These are phyloP conservation scores for Metellina segmentata DNA, from an alignment of 2,888 invertebrate species.

Conservation along the genomic window DNA sequence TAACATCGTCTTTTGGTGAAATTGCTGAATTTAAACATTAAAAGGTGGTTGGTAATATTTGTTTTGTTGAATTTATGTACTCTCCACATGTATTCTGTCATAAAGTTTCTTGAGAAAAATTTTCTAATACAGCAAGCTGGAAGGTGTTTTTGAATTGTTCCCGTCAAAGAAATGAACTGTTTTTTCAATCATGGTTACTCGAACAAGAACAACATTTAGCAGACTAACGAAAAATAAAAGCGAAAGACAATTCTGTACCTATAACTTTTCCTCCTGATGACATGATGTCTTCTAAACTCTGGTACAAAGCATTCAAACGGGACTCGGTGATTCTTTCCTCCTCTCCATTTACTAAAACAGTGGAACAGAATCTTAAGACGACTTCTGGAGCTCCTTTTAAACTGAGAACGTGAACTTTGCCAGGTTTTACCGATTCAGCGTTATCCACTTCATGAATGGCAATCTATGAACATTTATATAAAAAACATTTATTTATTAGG, in stretches of 20 bases:
- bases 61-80: no score
- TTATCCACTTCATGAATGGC: not conserved
- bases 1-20: no score
- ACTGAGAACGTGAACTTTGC: not conserved
- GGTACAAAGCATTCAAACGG: not conserved
- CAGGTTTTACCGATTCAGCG: not conserved
- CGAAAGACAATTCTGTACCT: not conserved
- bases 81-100: no score
- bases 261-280: constrained; percentile 16
- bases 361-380: constrained; percentile 9
- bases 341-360: not conserved
- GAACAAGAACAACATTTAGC: no score
- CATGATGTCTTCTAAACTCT: not conserved
- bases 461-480: not conserved
- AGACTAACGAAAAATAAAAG: no score
- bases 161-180: no score
- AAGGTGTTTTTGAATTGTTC: no score
- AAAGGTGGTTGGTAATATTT: no score
- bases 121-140: no score
- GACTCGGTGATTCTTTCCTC: not conserved
- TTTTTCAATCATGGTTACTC: no score
- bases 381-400: constrained; percentile 31
- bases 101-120: no score
- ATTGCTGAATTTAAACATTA: no score
- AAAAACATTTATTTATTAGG: not conserved